Evolutionary conservation across 2,888 invertebrate species (phyloP).

Genomic region (Caenorhabditis plicata): DNA sequence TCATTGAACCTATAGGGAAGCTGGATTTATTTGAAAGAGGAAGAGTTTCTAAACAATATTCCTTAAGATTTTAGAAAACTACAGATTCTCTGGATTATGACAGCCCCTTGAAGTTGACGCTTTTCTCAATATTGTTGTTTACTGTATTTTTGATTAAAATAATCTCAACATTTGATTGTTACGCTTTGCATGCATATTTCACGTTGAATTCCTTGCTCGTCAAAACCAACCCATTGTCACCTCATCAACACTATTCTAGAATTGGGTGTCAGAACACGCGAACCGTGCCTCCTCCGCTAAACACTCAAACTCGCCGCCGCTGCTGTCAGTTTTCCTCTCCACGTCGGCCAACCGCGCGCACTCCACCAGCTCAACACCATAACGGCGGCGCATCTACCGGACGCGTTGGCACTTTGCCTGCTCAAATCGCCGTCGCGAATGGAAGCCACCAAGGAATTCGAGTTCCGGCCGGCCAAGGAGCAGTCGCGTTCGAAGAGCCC

Average conservation of each 20-base stretch:
- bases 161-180: too few relatives aligned
- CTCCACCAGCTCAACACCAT: slow-evolving; percentile 14
- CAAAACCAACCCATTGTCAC: slow-evolving; percentile 1
- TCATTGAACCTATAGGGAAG: too few relatives aligned
- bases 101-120: too few relatives aligned
- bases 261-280: slow-evolving; percentile 3
- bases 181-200: too few relatives aligned
- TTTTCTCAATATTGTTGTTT: too few relatives aligned
- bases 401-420: slow-evolving; percentile 58
- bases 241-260: slow-evolving; percentile 1
- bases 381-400: slow-evolving; percentile 52
- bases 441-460: slow-evolving; percentile 51
- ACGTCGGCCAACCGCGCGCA: slow-evolving; percentile 3
- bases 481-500: slow-evolving; percentile 60
- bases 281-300: slow-evolving; percentile 4
- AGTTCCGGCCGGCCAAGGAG: slow-evolving; percentile 57
- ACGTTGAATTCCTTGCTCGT: too few relatives aligned
- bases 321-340: slow-evolving; percentile 1
- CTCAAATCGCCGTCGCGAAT: slow-evolving; percentile 38
- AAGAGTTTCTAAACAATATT: too few relatives aligned
- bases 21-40: too few relatives aligned
- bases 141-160: too few relatives aligned
- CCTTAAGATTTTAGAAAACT: too few relatives aligned
- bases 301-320: slow-evolving; percentile 1
- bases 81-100: too few relatives aligned